A percentile compares a stretch with the other conserved stretches of the same genome.
phyloP scores from a whole-genome alignment of 2,888 invertebrate genomes.

The Erpobdella octoculata region DNA sequence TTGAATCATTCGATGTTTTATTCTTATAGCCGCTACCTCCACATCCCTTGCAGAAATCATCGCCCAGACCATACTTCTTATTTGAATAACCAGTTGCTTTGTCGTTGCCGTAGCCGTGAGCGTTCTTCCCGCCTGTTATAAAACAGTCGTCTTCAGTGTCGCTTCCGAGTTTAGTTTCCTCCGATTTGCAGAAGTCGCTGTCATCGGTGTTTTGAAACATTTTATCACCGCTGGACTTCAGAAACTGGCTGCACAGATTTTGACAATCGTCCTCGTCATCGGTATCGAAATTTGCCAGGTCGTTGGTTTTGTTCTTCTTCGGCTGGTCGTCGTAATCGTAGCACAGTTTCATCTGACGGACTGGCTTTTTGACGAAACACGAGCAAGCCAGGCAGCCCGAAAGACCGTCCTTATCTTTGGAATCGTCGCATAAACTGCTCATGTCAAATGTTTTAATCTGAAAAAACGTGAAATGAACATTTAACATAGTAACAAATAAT shows the following conservation, averaged over 20 bases:
- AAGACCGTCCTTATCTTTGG: neutral
- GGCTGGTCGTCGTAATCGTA: neutral
- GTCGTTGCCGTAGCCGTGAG: neutral
- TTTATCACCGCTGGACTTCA: neutral
- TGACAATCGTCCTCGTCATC: neutral
- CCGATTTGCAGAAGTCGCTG: neutral
- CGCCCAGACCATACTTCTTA: neutral
- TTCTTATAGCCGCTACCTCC: no score
- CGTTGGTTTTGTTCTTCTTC: neutral
- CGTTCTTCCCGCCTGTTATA: neutral
- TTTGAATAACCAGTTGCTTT: neutral
- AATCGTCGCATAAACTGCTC: neutral
- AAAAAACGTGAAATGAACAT: neutral
- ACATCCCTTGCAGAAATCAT: neutral
- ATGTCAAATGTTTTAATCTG: neutral
- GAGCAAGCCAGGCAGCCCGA: neutral
- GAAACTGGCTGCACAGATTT: neutral
- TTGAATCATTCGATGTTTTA: no score
- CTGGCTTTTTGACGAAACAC: constrained; percentile 1
- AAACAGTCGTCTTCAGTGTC: no score
- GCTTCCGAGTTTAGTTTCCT: neutral
- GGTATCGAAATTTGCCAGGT: neutral
- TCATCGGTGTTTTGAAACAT: no score
- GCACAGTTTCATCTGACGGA: neutral
- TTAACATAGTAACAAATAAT: neutral